Conservation (phyloP, 2,113 vertebrate genomes). For the Phyllopteryx taeniolatus region DNA sequence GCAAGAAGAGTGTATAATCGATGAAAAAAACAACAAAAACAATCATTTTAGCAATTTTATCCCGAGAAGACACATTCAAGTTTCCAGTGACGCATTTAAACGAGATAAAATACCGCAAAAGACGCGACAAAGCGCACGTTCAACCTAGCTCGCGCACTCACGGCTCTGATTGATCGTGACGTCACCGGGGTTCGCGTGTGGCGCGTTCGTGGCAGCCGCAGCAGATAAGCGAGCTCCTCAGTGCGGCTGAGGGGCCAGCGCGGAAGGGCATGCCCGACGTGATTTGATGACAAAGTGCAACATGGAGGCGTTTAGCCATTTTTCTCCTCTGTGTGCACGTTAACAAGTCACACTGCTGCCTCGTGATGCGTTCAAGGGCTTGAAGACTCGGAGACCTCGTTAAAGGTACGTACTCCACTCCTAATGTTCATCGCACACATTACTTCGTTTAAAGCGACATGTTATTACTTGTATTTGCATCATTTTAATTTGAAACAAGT, state of each 20-base stretch:
- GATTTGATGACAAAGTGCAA: not conserved
- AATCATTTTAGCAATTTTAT: not conserved
- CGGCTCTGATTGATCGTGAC: constrained; percentile 51
- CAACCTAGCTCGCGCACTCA: not conserved
- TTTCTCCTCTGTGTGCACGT: not conserved
- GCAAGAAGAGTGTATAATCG: not conserved
- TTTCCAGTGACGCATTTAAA: not conserved
- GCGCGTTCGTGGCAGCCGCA: not conserved
- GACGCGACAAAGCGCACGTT: not conserved
- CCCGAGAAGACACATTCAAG: not conserved
- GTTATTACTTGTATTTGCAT: not conserved
- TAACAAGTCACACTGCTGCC: not conserved
- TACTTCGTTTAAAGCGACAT: not conserved
- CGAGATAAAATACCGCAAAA: not conserved
- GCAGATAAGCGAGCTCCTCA: constrained; percentile 17
- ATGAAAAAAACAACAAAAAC: not conserved
- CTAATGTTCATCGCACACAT: not conserved
- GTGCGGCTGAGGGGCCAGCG: constrained; percentile 11
- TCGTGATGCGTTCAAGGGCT: not conserved
- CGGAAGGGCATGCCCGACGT: not conserved
- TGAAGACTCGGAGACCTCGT: not conserved
- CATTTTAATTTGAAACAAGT: not conserved
- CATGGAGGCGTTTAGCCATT: constrained; percentile 34
- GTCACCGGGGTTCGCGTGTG: constrained; percentile 53
- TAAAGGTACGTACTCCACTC: not conserved